A percentile compares a stretch with the other conserved stretches of the same genome.
phyloP scores from a whole-genome alignment of 2,888 invertebrate genomes.

The Lepas anatifera region DNA sequence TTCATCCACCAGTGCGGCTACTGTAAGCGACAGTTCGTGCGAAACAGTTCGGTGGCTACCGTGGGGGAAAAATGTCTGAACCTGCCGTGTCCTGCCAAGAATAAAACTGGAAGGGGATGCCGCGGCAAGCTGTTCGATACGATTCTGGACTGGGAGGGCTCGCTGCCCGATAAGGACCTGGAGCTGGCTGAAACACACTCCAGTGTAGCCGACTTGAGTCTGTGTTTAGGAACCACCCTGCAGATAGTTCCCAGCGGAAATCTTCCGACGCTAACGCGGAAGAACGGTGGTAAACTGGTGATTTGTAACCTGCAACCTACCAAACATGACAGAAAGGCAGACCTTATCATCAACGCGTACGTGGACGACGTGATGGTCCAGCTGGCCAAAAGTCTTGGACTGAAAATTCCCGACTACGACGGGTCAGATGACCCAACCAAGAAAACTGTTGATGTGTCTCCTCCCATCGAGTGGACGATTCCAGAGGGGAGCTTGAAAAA shows the following conservation, averaged over 20 bases:
- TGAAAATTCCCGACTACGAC: constrained; percentile 60
- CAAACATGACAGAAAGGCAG: constrained; percentile 90
- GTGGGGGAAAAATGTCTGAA: constrained; percentile 64
- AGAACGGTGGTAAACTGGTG: constrained; percentile 73
- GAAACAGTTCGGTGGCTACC: constrained; percentile 59
- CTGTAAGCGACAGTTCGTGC: constrained; percentile 67
- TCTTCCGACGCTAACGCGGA: constrained; percentile 71
- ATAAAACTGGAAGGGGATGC: constrained; percentile 52
- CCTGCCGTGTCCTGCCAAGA: constrained; percentile 47
- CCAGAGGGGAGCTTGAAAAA: constrained; percentile 21
- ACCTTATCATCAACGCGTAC: constrained; percentile 74
- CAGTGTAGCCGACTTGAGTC: constrained; percentile 81
- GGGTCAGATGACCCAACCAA: not conserved
- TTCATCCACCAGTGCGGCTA: constrained; percentile 84
- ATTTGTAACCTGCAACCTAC: constrained; percentile 97
- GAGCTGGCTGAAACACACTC: constrained; percentile 74
- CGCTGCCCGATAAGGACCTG: constrained; percentile 74
- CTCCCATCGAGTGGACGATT: constrained; percentile 24
- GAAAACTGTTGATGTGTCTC: not conserved
- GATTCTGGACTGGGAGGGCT: constrained; percentile 94
- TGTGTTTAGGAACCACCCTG: constrained; percentile 91
- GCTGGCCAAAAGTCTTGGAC: constrained; percentile 56
- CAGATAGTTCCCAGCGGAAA: constrained; percentile 96
- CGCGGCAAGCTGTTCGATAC: constrained; percentile 78
- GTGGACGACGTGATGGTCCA: constrained; percentile 69